Conservation (phyloP, 2,113 vertebrate species). For the Oplegnathus fasciatus region DNA sequence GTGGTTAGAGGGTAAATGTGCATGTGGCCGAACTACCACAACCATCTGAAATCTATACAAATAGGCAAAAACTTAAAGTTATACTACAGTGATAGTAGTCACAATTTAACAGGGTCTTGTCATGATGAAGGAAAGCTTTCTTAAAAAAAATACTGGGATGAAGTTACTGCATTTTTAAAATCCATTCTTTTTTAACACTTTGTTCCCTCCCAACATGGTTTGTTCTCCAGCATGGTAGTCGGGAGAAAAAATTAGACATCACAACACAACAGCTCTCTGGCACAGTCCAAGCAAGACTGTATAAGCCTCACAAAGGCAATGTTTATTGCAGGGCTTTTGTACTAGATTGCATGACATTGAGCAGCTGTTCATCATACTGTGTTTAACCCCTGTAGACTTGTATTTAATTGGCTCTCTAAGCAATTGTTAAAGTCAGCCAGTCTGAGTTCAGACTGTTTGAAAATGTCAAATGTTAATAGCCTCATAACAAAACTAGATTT, state of each 20-base stretch:
- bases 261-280: neutral
- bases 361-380: constrained; percentile 9
- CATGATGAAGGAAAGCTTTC: neutral
- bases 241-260: neutral
- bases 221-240: neutral
- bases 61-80: neutral
- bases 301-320: neutral
- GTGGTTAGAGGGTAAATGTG: neutral
- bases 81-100: neutral
- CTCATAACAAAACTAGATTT: neutral
- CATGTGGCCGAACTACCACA: neutral
- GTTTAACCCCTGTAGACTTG: neutral
- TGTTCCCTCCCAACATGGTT: neutral
- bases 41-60: neutral
- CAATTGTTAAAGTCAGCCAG: neutral
- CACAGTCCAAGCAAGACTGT: neutral
- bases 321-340: constrained; percentile 4
- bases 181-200: neutral
- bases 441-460: neutral
- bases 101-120: neutral
- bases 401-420: neutral
- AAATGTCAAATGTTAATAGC: neutral
- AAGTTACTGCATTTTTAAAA: neutral
- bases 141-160: neutral
- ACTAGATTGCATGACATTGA: neutral